These are phyloP conservation scores for Rhagologus leucostigma DNA, from an alignment of 2,113 vertebrate genomes.

Conservation along the genomic window DNA sequence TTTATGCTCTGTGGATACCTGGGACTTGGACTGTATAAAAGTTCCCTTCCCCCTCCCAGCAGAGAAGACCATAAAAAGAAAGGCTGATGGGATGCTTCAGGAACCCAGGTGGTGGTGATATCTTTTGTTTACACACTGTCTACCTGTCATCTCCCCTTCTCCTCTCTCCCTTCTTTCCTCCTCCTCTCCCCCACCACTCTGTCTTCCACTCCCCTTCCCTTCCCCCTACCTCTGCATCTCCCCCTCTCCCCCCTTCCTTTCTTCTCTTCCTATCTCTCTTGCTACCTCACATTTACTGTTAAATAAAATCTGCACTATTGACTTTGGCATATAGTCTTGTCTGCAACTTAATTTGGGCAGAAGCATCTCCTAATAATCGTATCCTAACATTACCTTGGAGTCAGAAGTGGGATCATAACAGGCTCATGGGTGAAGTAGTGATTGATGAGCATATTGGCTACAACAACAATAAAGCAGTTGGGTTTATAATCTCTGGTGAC, in stretches of 20 bases:
- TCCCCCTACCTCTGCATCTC: not conserved
- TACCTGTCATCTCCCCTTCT: not conserved
- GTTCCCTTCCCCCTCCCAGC: too few relatives aligned
- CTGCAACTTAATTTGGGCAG: rapidly evolving
- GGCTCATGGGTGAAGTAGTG: not conserved
- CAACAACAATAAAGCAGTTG: not conserved
- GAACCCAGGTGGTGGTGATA: not conserved
- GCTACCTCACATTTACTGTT: not conserved
- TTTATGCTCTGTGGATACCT: not conserved
- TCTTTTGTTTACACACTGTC: not conserved
- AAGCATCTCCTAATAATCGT: not conserved
- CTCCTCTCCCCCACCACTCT: rapidly evolving
- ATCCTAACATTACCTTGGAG: not conserved
- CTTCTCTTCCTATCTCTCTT: not conserved
- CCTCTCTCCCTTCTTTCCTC: too few relatives aligned
- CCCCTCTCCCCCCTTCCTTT: not conserved
- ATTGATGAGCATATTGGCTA: not conserved
- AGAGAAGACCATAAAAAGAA: not conserved
- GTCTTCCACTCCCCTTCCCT: not conserved
- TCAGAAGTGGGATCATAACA: not conserved
- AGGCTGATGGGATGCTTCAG: not conserved
- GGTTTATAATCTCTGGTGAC: not conserved
- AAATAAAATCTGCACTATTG: not conserved
- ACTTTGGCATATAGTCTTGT: not conserved
- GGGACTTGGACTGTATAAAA: not conserved